phyloP scores from a whole-genome alignment of 2,797 vertebrate species.

The Scomberomorus guttatus region DNA sequence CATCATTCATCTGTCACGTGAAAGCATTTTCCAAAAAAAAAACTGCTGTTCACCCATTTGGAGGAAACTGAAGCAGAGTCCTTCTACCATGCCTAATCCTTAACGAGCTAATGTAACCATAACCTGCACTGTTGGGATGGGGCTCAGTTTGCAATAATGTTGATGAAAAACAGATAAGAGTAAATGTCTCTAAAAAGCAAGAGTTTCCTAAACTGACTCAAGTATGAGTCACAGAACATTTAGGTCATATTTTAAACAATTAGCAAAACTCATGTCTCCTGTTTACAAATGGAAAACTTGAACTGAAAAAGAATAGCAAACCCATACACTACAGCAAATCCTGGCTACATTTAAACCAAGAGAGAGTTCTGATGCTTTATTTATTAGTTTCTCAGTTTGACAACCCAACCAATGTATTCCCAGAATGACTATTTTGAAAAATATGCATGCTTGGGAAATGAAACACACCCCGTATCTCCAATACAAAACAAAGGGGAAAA shows the following conservation, averaged over 20 bases:
- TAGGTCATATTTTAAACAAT: not conserved
- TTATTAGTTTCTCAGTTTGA: conserved; percentile 40
- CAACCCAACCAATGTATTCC: conserved; percentile 35
- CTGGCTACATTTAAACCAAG: conserved; percentile 9
- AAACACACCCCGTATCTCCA: conserved; percentile 47
- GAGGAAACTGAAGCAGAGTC: conserved; percentile 6
- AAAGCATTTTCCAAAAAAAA: conserved; percentile 30
- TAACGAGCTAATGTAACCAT: conserved; percentile 5
- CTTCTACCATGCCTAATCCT: conserved; percentile 5
- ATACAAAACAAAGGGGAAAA: conserved; percentile 52
- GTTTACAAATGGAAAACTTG: conserved; percentile 31
- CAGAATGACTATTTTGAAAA: conserved; percentile 46
- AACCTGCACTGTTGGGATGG: not conserved
- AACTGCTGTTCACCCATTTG: not conserved
- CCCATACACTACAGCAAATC: conserved; percentile 23
- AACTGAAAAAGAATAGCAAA: conserved; percentile 30
- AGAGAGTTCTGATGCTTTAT: conserved; percentile 18
- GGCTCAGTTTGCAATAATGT: conserved; percentile 9
- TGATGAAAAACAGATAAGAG: conserved; percentile 20
- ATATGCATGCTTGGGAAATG: conserved; percentile 49
- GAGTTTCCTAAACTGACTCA: conserved; percentile 25
- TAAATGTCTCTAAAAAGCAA: conserved; percentile 13
- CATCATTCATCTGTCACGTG: conserved; percentile 59
- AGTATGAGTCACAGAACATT: conserved; percentile 18
- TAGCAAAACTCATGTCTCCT: conserved; percentile 14